phyloP scores from a whole-genome alignment of 2,113 vertebrate species.

The Pachypanchax playfairii region DNA sequence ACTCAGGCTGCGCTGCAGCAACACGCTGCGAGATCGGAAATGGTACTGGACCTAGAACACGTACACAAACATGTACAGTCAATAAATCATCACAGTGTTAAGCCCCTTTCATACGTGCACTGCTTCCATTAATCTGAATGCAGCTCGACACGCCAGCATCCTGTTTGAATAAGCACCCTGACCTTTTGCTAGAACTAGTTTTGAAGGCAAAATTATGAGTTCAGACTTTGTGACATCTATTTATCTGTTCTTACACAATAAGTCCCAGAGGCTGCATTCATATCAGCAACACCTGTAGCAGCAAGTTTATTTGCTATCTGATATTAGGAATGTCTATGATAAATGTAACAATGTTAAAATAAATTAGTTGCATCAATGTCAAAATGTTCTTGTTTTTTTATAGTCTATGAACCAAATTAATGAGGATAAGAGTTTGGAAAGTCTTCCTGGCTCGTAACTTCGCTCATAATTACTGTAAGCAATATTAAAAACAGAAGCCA shows the following conservation, averaged over 20 bases:
- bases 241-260: no score
- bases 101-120: not conserved
- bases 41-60: constrained; percentile 80
- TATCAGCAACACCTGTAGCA: not conserved
- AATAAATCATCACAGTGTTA: not conserved
- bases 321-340: not conserved
- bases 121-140: not conserved
- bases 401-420: not conserved
- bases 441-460: not conserved
- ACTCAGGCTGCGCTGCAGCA: constrained; percentile 80
- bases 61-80: constrained; percentile 9
- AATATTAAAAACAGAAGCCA: not conserved
- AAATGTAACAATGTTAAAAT: no score
- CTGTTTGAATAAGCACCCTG: not conserved
- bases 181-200: not conserved
- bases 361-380: not conserved
- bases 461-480: not conserved
- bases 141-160: not conserved
- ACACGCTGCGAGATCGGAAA: constrained; percentile 79
- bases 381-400: not conserved
- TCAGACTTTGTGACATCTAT: not conserved
- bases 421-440: no score
- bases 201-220: not conserved
- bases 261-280: not conserved
- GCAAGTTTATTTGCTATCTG: not conserved